Conservation (phyloP, 2,888 invertebrate genomes). For the Brachylomia viminalis region DNA sequence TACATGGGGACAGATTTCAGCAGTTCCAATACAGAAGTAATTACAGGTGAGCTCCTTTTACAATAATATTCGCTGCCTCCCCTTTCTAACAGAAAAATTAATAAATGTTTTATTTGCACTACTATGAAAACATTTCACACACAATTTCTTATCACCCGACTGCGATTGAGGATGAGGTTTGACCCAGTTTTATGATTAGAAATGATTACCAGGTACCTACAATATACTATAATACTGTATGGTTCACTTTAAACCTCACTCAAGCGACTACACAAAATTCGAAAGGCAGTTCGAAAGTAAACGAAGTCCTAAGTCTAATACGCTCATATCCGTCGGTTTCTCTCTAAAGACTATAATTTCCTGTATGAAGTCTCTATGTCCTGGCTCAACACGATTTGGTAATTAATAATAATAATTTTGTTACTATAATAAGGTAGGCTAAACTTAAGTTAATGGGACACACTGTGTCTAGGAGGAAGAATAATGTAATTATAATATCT, state of each 20-base stretch:
- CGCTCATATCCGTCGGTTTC: neutral
- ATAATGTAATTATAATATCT: too few relatives aligned
- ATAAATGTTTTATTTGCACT: neutral
- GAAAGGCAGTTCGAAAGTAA: neutral
- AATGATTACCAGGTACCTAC: neutral
- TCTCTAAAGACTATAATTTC: constrained; percentile 27
- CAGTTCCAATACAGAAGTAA: neutral
- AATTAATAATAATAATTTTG: too few relatives aligned
- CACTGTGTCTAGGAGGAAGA: too few relatives aligned
- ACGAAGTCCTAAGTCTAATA: neutral
- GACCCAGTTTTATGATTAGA: neutral
- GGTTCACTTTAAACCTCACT: neutral
- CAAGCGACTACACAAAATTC: neutral
- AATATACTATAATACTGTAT: neutral
- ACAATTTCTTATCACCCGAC: neutral
- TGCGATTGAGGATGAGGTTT: neutral
- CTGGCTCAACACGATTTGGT: neutral
- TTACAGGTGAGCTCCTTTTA: neutral
- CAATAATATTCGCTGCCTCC: neutral
- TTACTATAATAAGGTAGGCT: too few relatives aligned
- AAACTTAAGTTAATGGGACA: too few relatives aligned
- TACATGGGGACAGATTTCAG: neutral
- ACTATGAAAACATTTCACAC: neutral
- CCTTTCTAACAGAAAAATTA: neutral
- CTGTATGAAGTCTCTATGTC: constrained; percentile 14